phyloP scores from a whole-genome alignment of 2,888 invertebrate species.

The Lochmaea capreae region DNA sequence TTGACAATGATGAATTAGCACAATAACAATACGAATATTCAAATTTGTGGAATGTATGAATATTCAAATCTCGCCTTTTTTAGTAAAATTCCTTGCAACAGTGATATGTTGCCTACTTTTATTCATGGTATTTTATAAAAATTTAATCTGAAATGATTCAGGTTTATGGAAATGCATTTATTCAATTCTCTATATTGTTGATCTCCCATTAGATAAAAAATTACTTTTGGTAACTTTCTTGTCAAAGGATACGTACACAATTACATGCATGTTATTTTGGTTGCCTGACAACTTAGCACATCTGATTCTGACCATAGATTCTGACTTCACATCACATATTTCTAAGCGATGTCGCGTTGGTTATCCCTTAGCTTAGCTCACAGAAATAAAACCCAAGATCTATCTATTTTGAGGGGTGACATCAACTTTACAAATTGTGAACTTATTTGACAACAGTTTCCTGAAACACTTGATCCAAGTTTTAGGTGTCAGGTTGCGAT shows the following conservation, averaged over 20 bases:
- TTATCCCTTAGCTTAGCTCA: no score
- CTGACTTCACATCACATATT: background rate
- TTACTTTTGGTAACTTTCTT: background rate
- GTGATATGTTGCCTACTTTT: background rate
- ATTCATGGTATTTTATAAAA: no score
- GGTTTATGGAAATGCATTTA: no score
- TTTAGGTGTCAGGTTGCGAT: no score
- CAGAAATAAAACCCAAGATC: no score
- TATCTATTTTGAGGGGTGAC: no score
- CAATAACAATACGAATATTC: background rate
- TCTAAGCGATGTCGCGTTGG: background rate
- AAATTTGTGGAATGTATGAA: background rate
- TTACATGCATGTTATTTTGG: background rate
- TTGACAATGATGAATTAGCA: conserved; percentile 20
- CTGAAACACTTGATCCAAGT: no score
- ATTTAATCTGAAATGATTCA: no score
- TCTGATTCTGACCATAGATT: background rate
- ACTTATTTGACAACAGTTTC: no score
- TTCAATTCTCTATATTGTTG: no score
- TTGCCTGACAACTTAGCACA: background rate
- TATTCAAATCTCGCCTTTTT: background rate
- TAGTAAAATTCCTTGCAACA: background rate
- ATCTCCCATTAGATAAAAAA: no score
- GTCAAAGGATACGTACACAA: background rate
- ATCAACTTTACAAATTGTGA: no score